A percentile compares a stretch with the other conserved stretches of the same genome.
Evolutionary conservation across 53 echinoderm and acorn worm species (phyloP).

Genomic region (Paelopatides confundens): DNA sequence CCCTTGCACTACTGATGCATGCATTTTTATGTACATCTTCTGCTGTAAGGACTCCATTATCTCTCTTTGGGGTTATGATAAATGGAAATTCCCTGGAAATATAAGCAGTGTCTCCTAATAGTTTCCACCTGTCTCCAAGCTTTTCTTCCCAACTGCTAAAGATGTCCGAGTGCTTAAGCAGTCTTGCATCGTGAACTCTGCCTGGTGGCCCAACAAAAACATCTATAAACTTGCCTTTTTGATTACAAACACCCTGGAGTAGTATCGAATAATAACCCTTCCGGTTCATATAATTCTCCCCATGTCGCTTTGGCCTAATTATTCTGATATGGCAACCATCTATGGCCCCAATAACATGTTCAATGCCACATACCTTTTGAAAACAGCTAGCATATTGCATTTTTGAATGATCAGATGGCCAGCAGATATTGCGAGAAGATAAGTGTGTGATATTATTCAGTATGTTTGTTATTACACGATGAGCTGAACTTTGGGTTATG

Average conservation of each 20-base stretch:
- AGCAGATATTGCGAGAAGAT: no score
- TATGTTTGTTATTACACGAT: no score
- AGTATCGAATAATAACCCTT: background rate
- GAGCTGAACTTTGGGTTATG: no score
- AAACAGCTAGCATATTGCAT: no score
- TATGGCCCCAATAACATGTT: background rate
- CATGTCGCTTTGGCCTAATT: no score
- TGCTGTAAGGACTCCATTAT: background rate
- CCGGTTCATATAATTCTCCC: background rate
- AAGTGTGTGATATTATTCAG: no score
- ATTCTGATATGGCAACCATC: background rate
- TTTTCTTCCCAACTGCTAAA: background rate
- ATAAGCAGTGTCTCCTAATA: background rate
- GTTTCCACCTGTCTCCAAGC: background rate
- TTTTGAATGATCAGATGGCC: no score
- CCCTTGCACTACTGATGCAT: no score
- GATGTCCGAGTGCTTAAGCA: background rate
- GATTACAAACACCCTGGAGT: background rate
- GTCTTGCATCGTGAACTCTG: background rate
- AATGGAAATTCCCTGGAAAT: background rate
- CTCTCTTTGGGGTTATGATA: background rate
- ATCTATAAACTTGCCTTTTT: background rate
- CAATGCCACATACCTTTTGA: no score
- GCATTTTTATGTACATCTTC: no score
- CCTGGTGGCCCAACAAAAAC: slow-evolving; percentile 3